Evolutionary conservation across 1,140 invertebrate genomes (phyloP).

Genomic region (Drosophila seguyi): DNA sequence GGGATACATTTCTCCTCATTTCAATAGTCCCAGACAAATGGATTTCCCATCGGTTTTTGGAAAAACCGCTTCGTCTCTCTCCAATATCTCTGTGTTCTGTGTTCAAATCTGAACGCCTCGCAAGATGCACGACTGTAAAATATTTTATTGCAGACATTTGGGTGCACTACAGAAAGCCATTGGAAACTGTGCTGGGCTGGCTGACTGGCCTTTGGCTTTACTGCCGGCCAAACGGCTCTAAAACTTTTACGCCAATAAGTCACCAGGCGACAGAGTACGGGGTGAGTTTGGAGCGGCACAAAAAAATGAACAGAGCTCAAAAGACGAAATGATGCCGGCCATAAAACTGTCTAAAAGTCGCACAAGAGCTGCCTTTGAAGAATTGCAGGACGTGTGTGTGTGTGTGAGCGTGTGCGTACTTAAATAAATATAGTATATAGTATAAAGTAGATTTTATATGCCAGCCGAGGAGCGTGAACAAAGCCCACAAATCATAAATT

Average conservation of each 20-base stretch:
- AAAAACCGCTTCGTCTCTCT: neutral
- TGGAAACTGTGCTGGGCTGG: slow-evolving; percentile 11
- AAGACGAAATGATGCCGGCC: slow-evolving; percentile 55
- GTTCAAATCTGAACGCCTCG: slow-evolving; percentile 29
- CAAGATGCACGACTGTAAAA: slow-evolving; percentile 49
- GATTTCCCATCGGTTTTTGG: slow-evolving; percentile 2
- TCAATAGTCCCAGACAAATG: slow-evolving; percentile 3
- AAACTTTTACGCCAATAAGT: slow-evolving; percentile 65
- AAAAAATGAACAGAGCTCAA: slow-evolving; percentile 29
- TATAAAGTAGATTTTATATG: neutral
- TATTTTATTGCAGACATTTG: slow-evolving; percentile 57
- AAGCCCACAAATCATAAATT: slow-evolving; percentile 66
- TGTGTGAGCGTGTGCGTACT: slow-evolving; percentile 13
- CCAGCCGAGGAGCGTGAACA: slow-evolving; percentile 25
- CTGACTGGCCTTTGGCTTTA: slow-evolving; percentile 29
- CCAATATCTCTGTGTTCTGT: neutral
- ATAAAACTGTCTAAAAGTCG: slow-evolving; percentile 57
- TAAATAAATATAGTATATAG: slow-evolving; percentile 28
- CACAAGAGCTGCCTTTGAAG: slow-evolving; percentile 12
- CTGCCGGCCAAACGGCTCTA: slow-evolving; percentile 16
- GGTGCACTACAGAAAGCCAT: slow-evolving; percentile 47
- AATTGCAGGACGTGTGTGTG: slow-evolving; percentile 21
- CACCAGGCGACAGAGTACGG: slow-evolving; percentile 31
- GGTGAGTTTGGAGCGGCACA: slow-evolving; percentile 7
- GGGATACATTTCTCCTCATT: slow-evolving; percentile 5